Evolutionary conservation across 2,797 vertebrate genomes (phyloP), one percentile per base, ranked within the genome.

Genomic region (Fistularia commersonii): DNA sequence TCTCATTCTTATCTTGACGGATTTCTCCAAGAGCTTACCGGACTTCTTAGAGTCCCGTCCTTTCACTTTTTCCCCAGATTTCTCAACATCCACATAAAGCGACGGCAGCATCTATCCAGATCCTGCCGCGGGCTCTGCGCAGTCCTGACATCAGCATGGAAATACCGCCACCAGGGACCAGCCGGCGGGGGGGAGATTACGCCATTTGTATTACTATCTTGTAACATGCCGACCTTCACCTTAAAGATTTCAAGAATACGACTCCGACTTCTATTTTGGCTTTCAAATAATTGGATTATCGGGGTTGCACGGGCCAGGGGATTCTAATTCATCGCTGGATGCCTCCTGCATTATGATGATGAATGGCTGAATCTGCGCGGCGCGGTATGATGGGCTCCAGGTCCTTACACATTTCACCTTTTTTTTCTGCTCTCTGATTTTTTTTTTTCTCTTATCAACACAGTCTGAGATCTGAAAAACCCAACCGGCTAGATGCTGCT

Each of bases 321-420:
- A 69, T 81, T 87, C 71, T 70, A 76, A 82, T 84, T 77, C 82
- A 80, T 77, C 48, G 75, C 77, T 81, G 78, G 66, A 78, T 71
- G 74, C 72, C 71, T 74, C 74, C 64, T 64, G 59, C 52, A 70
- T 88, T 76, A 82, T 82, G 69, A 81, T 87, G 84, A 86, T 82
- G 80, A 86, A 88, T 85, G 74, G 67, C 66, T 55, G 72, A 67
- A 67, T 81, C 51, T 70, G 55, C 50, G 8, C 54, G 70, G 66
- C 52, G 12, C 46, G 61, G 54, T 9, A 9, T 42, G 39, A 51
- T 57, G 46, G 62, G 67, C 61, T 65, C 57, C 58, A 60, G 62
- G 52, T 74, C 72, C 72, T 79, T 64, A 23, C 2, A 23, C 23
- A 23, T 23, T 23, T 23, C 23, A 23, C 23, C 23, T 23, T 23